phyloP scores from a whole-genome alignment of 2,113 vertebrate species.

The Boleophthalmus pectinirostris region DNA sequence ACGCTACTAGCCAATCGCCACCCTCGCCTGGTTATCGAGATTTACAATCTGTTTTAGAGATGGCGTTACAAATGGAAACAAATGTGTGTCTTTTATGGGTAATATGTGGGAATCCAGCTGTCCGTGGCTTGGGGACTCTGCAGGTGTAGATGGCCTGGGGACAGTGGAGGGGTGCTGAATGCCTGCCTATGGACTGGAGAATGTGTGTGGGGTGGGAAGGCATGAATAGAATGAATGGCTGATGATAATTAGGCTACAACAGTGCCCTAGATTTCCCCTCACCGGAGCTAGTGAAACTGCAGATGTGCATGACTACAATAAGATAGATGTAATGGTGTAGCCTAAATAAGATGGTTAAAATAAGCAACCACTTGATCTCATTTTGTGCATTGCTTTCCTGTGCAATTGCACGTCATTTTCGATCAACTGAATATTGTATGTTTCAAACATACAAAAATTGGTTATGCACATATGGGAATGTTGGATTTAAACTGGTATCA shows the following conservation, averaged over 20 bases:
- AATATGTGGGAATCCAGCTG: constrained; percentile 85
- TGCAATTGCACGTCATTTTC: too few relatives aligned
- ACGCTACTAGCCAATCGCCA: constrained; percentile 59
- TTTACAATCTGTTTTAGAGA: constrained; percentile 81
- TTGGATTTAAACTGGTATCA: neutral
- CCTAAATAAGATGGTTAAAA: neutral
- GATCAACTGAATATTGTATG: neutral
- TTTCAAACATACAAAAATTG: neutral
- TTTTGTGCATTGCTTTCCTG: neutral
- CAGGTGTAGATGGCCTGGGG: constrained; percentile 80
- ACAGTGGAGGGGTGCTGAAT: constrained; percentile 66
- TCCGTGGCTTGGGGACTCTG: constrained; percentile 63
- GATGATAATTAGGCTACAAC: constrained; percentile 69
- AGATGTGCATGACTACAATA: constrained; percentile 46
- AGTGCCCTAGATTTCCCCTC: constrained; percentile 56
- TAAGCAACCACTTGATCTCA: neutral
- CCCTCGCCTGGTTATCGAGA: constrained; percentile 70
- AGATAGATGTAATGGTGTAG: neutral
- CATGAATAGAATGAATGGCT: constrained; percentile 69
- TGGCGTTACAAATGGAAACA: constrained; percentile 85
- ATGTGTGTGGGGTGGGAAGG: constrained; percentile 66
- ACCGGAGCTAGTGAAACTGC: constrained; percentile 45
- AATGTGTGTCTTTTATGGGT: constrained; percentile 84
- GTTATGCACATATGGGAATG: neutral
- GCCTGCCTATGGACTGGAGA: constrained; percentile 49